Evolutionary conservation across 2,888 invertebrate genomes (phyloP), one percentile per base, ranked within the genome.

Genomic region (Drepanosiphum platanoidis): DNA sequence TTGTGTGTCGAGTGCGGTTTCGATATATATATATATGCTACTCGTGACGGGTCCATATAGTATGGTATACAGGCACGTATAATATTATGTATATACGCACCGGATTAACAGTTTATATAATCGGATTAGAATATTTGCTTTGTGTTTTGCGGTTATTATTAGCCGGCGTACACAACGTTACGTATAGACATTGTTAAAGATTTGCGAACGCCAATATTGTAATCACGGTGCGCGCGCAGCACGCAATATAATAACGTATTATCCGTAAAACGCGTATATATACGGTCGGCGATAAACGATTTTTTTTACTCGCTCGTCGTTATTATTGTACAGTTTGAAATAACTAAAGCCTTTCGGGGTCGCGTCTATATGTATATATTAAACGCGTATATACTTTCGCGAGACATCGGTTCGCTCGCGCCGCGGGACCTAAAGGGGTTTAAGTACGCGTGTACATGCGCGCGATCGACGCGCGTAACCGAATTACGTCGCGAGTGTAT

Each of bases 371-470:
- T 61, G 22, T n/a, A 18, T n/a, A n/a, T 61, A n/a, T 61, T 61
- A 61, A 7, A n/a, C 18, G 61, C 61, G 46, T n/a, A 18, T 46
- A 46, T 27, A 11, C 27, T 64, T 64, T 30, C 9, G 61, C 61
- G 1, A 8, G 61, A 61, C 61, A 64, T 64, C 4, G 64, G 64
- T 13, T 18, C 27, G 64, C 27, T 22, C 42, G 32, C 36, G 52
- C 46, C 74, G 74, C 74, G 46, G 52, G 52, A 52, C 74, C 46
- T 32, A 74, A 74, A 74, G 74, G 74, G 74, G 74, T 74, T 74
- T 74, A 74, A 74, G 74, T 74, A 72, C 13, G 36, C 34, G 34
- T 27, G 61, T 27, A 4, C 18, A 32, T 30, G 58, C 0, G 30
- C 4, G 34, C 68, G 68, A 34, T 68, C 34, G 30, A 66, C 22